These are phyloP conservation scores for Amaurobius ferox DNA, from an alignment of 2,888 invertebrate genomes.

Conservation along the genomic window DNA sequence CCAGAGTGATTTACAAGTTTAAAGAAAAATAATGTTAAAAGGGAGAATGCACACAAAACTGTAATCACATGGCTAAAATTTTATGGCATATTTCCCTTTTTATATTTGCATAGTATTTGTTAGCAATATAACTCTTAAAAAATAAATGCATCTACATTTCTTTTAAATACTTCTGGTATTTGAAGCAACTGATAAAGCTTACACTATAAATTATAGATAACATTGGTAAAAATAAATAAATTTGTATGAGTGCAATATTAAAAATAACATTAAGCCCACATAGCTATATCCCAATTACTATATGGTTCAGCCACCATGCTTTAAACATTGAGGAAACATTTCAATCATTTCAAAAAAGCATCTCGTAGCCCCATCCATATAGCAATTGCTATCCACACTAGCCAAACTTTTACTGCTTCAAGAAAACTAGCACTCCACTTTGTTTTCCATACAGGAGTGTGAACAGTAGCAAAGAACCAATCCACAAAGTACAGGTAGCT, in stretches of 20 bases:
- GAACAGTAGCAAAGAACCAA: not conserved
- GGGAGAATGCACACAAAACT: too few species aligned
- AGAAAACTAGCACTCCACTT: not conserved
- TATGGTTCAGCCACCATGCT: not conserved
- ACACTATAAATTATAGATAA: not conserved
- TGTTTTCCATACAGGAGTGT: not conserved
- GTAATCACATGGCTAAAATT: too few species aligned
- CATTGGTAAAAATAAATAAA: not conserved
- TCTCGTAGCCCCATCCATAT: not conserved
- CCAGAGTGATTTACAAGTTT: not conserved
- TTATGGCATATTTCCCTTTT: too few species aligned
- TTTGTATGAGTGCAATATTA: too few species aligned
- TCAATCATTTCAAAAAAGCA: too few species aligned
- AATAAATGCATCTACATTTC: not conserved
- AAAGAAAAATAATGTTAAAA: not conserved
- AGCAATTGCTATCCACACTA: not conserved
- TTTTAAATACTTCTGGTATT: not conserved
- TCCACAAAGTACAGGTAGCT: conserved; percentile 5
- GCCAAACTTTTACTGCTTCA: not conserved
- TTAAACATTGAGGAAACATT: not conserved
- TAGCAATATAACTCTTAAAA: too few species aligned
- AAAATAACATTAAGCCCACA: not conserved
- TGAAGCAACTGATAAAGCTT: not conserved
- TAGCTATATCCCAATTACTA: conserved; percentile 1
- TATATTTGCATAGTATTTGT: too few species aligned